A percentile compares a stretch with the other conserved stretches of the same genome.
These are phyloP conservation scores for Zeus faber DNA, from an alignment of 2,113 vertebrate genomes.

Conservation along the genomic window DNA sequence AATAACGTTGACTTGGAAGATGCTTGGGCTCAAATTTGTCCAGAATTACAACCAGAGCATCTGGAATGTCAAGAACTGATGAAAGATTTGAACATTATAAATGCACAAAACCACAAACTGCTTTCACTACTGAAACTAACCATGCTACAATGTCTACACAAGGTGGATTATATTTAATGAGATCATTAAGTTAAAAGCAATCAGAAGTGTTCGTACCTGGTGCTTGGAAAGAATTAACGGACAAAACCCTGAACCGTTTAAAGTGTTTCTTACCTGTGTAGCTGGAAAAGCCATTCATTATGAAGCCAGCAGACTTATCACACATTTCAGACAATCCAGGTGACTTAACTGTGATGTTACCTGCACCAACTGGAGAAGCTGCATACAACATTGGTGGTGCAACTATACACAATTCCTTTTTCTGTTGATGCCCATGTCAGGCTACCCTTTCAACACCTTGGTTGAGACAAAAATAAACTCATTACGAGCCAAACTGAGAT, in stretches of 20 bases:
- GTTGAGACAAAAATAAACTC: constrained; percentile 14
- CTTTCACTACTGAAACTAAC: not conserved
- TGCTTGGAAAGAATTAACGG: constrained; percentile 12
- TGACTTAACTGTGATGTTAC: not conserved
- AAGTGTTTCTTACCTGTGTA: constrained; percentile 12
- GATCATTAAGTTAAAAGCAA: constrained; percentile 20
- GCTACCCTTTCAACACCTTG: not conserved
- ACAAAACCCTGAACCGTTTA: constrained; percentile 13
- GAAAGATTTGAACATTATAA: not conserved
- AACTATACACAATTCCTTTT: constrained; percentile 13
- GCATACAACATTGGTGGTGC: constrained; percentile 12
- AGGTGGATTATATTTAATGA: not conserved
- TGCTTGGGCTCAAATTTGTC: constrained; percentile 6
- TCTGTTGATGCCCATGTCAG: not conserved
- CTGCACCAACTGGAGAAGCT: constrained; percentile 15
- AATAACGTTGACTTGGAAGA: not conserved
- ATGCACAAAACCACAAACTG: not conserved
- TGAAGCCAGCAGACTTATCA: not conserved
- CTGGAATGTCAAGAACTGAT: not conserved
- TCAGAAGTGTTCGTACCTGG: constrained; percentile 7
- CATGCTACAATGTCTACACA: constrained; percentile 1
- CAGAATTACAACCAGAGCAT: not conserved
- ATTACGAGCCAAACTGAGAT: constrained; percentile 6
- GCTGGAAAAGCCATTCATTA: constrained; percentile 13
- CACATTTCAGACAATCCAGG: not conserved